phyloP scores from a whole-genome alignment of 2,113 vertebrate genomes.

The Hymenochirus boettgeri region DNA sequence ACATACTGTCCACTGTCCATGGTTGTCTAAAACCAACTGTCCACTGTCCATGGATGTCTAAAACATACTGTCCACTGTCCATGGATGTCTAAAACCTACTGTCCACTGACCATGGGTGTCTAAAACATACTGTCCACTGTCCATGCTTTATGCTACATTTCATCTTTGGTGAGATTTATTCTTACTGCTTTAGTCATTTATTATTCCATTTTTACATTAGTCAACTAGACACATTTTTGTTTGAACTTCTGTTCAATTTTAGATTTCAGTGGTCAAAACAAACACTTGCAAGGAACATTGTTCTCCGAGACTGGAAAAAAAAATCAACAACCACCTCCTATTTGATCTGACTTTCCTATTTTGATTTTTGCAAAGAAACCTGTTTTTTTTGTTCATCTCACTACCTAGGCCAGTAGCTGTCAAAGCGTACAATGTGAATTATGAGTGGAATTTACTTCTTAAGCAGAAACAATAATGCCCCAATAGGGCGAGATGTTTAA shows the following conservation, averaged over 20 bases:
- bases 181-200: too few species aligned
- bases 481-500: not conserved
- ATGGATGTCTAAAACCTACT: too few species aligned
- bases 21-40: too few species aligned
- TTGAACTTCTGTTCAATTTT: not conserved
- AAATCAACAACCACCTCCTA: slow-evolving; percentile 14
- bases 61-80: too few species aligned
- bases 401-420: slow-evolving; percentile 4
- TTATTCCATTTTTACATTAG: too few species aligned
- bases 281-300: not conserved
- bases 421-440: not conserved
- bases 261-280: slow-evolving; percentile 5
- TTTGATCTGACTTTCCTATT: slow-evolving; percentile 5
- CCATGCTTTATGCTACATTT: too few species aligned
- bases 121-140: too few species aligned
- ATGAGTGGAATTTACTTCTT: not conserved
- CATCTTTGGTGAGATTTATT: too few species aligned
- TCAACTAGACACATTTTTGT: not conserved
- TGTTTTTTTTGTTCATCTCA: slow-evolving; percentile 1
- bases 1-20: too few species aligned
- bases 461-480: not conserved
- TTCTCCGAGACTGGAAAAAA: too few species aligned
- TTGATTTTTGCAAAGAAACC: slow-evolving; percentile 1
- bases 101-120: too few species aligned
- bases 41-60: too few species aligned